Evolutionary conservation across 2,113 vertebrate species (phyloP), one percentile per base, ranked within the genome.

Genomic region (Lophura nycthemera): DNA sequence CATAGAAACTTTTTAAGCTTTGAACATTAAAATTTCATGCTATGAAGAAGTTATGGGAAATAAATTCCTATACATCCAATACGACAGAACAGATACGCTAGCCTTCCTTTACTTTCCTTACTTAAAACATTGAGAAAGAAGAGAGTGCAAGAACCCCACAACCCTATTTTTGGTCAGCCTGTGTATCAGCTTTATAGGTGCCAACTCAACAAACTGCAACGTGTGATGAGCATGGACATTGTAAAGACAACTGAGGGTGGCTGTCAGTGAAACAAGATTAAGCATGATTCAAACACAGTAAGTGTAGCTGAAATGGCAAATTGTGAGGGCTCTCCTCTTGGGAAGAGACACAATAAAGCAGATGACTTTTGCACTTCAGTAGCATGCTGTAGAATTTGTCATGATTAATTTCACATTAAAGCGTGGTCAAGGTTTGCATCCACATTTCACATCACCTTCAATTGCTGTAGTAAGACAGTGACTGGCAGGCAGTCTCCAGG

Each of bases 331-430:
- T 79, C 92, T 95, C 94, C 93, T 83, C 69, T 90, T 74, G 86
- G 64, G 93, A 92, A 96, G 95, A 91, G 93, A 90, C 95, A 32
- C 0, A 2, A 77, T 75, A 91, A 93, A 96, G 95, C 63, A 67
- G 93, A 81, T 95, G 91, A 93, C 86, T 96, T 96, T 97, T 2
- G 78, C 91, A 91, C 95, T 96, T 98, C 97, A 98, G 97, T 98
- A 98, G 97, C 97, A 98, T 97, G 97, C 97, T 93, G 95, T 94
- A 97, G 95, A 92, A 96, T 96, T 97, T 92, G 88, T 86, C 93
- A 92, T 83, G 92, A 96, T 88, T 93, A 70, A 93, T 96, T 98
- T 98, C 98, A 98, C 98, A 98, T 98, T 98, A 92, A 91, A 94
- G 93, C 75, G 89, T 96, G 97, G 97, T 96, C 79, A 85, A 96